Conservation (phyloP, 2,888 invertebrate species). For the Thyatira batis region DNA sequence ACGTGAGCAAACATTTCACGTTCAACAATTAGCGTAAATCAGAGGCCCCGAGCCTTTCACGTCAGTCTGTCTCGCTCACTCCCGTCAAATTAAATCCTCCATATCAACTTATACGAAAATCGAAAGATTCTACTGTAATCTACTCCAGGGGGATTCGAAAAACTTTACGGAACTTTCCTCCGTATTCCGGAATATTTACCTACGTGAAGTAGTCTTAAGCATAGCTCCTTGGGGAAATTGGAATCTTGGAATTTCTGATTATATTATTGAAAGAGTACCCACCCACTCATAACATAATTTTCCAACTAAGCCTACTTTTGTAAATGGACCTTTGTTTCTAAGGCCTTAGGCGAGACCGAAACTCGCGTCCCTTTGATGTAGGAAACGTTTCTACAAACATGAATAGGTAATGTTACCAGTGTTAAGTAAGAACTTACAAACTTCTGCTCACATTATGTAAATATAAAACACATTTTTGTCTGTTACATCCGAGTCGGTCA, state of each 20-base stretch:
- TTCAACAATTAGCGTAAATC: conserved; percentile 35
- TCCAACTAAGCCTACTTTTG: neutral
- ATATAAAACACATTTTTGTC: too few relatives aligned
- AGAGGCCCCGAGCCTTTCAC: conserved; percentile 11
- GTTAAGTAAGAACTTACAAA: too few relatives aligned
- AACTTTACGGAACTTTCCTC: conserved; percentile 7
- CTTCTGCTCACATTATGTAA: too few relatives aligned
- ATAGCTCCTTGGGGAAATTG: neutral
- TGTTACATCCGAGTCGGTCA: too few relatives aligned
- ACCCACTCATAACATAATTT: neutral
- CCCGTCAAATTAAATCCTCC: conserved; percentile 39
- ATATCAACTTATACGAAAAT: conserved; percentile 26
- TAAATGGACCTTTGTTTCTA: neutral
- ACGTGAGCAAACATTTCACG: conserved; percentile 23
- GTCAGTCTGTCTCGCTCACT: conserved; percentile 10
- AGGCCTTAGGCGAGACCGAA: neutral
- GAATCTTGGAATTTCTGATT: neutral
- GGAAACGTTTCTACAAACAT: neutral
- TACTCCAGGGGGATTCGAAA: conserved; percentile 11
- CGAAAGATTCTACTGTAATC: conserved; percentile 17
- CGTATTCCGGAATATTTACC: conserved; percentile 1
- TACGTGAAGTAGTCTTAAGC: neutral
- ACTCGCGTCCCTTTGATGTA: neutral
- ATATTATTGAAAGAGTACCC: neutral
- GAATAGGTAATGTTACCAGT: too few relatives aligned